Evolutionary conservation across 2,888 invertebrate species (phyloP).

Genomic region (Sinelater perroti): DNA sequence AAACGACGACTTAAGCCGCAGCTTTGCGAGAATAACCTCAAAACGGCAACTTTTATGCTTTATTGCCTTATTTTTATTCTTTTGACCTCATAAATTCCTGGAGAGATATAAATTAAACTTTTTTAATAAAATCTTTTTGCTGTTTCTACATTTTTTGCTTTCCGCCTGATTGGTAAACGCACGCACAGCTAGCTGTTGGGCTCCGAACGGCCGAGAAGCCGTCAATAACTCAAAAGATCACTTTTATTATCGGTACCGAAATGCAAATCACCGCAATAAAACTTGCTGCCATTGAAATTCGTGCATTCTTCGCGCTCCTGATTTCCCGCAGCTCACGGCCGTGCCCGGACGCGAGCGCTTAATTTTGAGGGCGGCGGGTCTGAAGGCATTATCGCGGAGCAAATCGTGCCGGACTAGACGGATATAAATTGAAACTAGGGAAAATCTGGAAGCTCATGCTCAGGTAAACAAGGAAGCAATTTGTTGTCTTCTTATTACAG

Average conservation of each 20-base stretch:
- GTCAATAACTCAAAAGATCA: conserved; percentile 8
- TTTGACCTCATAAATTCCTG: conserved; percentile 22
- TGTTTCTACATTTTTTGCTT: conserved; percentile 10
- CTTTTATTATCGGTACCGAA: conserved; percentile 3
- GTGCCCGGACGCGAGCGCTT: neutral
- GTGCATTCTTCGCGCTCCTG: neutral
- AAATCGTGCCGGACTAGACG: neutral
- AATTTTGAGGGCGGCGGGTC: neutral
- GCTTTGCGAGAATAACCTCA: conserved; percentile 16
- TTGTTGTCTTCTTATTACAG: conserved; percentile 4
- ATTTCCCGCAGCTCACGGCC: neutral
- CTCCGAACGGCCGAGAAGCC: neutral
- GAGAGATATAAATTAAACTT: conserved; percentile 22
- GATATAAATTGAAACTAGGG: neutral
- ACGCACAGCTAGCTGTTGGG: neutral
- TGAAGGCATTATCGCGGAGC: neutral
- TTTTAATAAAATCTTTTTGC: conserved; percentile 25
- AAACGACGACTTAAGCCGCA: conserved; percentile 3
- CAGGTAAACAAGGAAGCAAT: conserved; percentile 2
- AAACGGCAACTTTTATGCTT: conserved; percentile 16
- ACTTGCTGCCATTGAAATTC: conserved; percentile 9
- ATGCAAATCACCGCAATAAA: conserved; percentile 12
- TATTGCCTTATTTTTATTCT: conserved; percentile 27
- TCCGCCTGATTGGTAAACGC: conserved; percentile 10
- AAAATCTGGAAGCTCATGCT: neutral